Conservation (phyloP, 1,140 invertebrate species). For the Eciton burchellii region DNA sequence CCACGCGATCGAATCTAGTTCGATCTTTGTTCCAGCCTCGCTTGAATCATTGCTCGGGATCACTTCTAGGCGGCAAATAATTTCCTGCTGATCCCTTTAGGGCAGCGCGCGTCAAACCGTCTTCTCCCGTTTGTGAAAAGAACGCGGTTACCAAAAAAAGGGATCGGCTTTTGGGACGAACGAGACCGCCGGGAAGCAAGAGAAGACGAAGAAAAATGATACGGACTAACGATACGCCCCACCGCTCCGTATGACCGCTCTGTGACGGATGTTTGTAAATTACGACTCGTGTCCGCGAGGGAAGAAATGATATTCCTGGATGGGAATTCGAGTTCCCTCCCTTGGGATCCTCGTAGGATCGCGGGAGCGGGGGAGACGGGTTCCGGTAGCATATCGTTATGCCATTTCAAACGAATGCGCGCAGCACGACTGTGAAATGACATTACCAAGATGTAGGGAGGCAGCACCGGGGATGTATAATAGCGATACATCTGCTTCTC, state of each 20-base stretch:
- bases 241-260: constrained; percentile 49
- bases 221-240: constrained; percentile 51
- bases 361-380: constrained; percentile 10
- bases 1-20: constrained; percentile 38
- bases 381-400: constrained; percentile 46
- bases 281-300: constrained; percentile 48
- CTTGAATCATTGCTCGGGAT: neutral
- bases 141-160: constrained; percentile 15
- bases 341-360: constrained; percentile 2
- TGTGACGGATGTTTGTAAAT: constrained; percentile 59
- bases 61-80: constrained; percentile 59
- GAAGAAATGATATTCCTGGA: constrained; percentile 51
- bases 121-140: constrained; percentile 58
- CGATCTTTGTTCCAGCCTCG: constrained; percentile 60
- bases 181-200: constrained; percentile 23
- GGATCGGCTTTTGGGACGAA: neutral
- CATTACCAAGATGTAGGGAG: constrained; percentile 36
- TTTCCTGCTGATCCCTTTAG: constrained; percentile 65
- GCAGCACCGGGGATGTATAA: neutral
- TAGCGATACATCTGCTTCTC: constrained; percentile 16
- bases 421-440: constrained; percentile 29
- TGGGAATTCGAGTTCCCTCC: constrained; percentile 44
- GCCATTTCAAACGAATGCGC: constrained; percentile 50
- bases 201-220: constrained; percentile 67
- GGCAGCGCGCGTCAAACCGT: constrained; percentile 43